Evolutionary conservation across 2,113 vertebrate genomes (phyloP).

Genomic region (Mirza zaza): DNA sequence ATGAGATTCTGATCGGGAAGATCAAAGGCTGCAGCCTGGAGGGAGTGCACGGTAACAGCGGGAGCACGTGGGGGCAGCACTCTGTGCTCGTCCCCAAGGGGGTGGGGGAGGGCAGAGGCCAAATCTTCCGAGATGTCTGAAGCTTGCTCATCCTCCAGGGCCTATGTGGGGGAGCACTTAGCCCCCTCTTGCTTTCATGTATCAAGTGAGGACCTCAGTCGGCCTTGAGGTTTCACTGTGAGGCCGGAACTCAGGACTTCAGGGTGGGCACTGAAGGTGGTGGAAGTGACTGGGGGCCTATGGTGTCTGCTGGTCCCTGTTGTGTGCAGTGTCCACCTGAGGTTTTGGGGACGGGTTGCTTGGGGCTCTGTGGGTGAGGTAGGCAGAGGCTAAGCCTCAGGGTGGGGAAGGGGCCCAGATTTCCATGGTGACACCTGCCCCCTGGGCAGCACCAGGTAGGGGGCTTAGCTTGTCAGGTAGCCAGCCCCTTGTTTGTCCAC

Average conservation of each 20-base stretch:
- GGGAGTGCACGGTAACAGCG: slow-evolving; percentile 91
- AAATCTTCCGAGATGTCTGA: background rate
- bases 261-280: background rate
- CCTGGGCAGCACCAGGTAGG: background rate
- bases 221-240: background rate
- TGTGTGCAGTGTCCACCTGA: background rate
- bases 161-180: rapidly evolving
- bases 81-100: background rate
- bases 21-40: slow-evolving; percentile 98
- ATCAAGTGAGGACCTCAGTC: background rate
- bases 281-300: rapidly evolving
- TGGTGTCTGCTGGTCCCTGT: background rate
- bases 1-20: slow-evolving; percentile 94
- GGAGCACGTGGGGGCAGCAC: rapidly evolving
- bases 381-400: background rate
- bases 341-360: background rate
- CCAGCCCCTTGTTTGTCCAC: background rate
- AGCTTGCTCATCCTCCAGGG: background rate
- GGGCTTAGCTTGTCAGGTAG: background rate
- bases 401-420: background rate
- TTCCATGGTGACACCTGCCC: background rate
- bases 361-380: background rate
- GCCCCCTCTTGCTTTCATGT: rapidly evolving
- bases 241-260: background rate
- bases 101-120: background rate